A percentile compares a stretch with the other conserved stretches of the same genome.
Conservation (phyloP, 2,888 invertebrate species). For the Adelognathus sp. region DNA sequence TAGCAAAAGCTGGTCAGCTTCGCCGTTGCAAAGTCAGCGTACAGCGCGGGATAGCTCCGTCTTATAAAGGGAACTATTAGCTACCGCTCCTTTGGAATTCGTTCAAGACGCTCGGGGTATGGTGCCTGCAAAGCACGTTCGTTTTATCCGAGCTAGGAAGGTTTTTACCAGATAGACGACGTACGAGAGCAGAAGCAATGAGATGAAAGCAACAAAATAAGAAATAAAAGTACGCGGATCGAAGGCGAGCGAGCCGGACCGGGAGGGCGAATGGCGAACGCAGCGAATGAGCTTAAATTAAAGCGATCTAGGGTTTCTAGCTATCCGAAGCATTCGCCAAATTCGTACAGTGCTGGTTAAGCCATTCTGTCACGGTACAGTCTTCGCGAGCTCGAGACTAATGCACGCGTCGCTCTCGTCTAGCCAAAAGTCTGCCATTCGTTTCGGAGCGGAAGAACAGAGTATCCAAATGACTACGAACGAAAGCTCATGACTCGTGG, state of each 20-base stretch:
- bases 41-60: not conserved
- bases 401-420: not conserved
- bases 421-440: not conserved
- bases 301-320: constrained; percentile 45
- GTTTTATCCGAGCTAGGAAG: constrained; percentile 4
- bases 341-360: constrained; percentile 38
- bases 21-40: not conserved
- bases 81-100: constrained; percentile 6
- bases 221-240: not conserved
- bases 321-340: constrained; percentile 52
- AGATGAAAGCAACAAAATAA: not conserved
- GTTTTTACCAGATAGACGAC: constrained; percentile 12
- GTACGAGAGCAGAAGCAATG: constrained; percentile 15
- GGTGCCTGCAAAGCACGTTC: constrained; percentile 15
- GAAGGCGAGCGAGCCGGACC: not conserved
- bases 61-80: not conserved
- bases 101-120: constrained; percentile 8
- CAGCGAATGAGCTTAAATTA: constrained; percentile 39
- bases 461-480: too few species aligned
- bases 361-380: not conserved
- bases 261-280: not conserved
- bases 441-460: too few species aligned
- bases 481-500: too few species aligned
- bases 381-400: not conserved
- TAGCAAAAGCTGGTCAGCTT: not conserved